Conservation (phyloP, 2,888 invertebrate species). For the Odontocerum albicorne region DNA sequence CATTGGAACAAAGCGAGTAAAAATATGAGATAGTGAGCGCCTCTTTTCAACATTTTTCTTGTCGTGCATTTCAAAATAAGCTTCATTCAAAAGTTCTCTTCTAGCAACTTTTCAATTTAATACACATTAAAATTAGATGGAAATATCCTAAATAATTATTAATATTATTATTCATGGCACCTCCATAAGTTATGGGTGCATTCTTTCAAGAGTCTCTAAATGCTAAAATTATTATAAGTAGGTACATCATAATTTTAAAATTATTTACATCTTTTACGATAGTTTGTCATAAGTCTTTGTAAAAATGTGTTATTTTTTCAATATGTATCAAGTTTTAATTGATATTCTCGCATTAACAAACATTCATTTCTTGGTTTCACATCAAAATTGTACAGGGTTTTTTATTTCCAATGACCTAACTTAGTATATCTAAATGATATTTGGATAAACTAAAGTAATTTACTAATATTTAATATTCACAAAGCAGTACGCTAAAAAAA, state of each 20-base stretch:
- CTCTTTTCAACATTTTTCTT: background rate
- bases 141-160: background rate
- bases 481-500: too few relatives aligned
- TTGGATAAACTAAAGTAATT: too few relatives aligned
- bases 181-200: background rate
- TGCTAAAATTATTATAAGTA: conserved; percentile 13
- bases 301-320: too few relatives aligned
- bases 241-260: conserved; percentile 13
- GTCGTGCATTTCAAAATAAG: background rate
- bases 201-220: conserved; percentile 2
- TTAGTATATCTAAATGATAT: too few relatives aligned
- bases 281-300: conserved; percentile 27
- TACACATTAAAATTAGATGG: background rate
- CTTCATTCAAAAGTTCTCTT: background rate
- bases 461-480: too few relatives aligned
- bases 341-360: too few relatives aligned
- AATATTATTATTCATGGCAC: background rate
- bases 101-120: background rate
- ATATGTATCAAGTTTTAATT: too few relatives aligned
- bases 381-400: too few relatives aligned
- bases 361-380: too few relatives aligned
- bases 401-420: too few relatives aligned
- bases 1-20: background rate
- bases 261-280: conserved; percentile 26
- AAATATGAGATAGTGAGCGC: background rate